Evolutionary conservation across 2,797 vertebrate species (phyloP), one percentile per base, ranked within the genome.

Genomic region (Gouania willdenowi): DNA sequence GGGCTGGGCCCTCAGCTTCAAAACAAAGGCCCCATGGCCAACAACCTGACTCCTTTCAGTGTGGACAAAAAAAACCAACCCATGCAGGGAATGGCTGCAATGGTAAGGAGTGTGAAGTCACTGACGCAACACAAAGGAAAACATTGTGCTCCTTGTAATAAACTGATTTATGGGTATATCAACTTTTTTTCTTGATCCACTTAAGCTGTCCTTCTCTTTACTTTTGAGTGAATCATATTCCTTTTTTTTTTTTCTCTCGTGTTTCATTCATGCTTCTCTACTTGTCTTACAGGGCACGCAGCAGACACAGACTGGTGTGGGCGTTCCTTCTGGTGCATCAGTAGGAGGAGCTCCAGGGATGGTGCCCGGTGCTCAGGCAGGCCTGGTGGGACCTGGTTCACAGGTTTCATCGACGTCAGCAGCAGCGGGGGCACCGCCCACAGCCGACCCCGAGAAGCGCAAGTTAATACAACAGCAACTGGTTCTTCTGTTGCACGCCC

Each of bases 391-490:
- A 28, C 67, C 81, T 0, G 42, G 77, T 29, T 79, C 89, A 28
- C 87, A 94, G 44, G 90, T 91, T 26, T 75, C 94, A 26, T 80
- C 91, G 3, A 88, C 91, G 14, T 87, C 91, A 2, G 84, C 91
- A 9, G 91, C 92, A 62, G 92, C 90, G 0, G 93, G 92, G 31
- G 93, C 93, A 34, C 93, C 95, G 2, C 94, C 95, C 0, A 95
- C 95, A 2, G 95, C 96, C 0, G 95, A 98, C 59, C 95, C 96
- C 0, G 96, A 98, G 77, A 98, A 98, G 75, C 92, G 95, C 63
- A 98, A 98, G 57, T 92, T 98, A 9, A 98, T 98, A 75, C 96
- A 98, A 71, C 95, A 98, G 79, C 96, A 98, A 32, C 88, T 98
- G 0, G 96, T 98, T 39, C 93, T 98, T 37, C 88, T 98, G 37